phyloP scores from a whole-genome alignment of 2,797 vertebrate genomes.

The Clarias platycephalus region DNA sequence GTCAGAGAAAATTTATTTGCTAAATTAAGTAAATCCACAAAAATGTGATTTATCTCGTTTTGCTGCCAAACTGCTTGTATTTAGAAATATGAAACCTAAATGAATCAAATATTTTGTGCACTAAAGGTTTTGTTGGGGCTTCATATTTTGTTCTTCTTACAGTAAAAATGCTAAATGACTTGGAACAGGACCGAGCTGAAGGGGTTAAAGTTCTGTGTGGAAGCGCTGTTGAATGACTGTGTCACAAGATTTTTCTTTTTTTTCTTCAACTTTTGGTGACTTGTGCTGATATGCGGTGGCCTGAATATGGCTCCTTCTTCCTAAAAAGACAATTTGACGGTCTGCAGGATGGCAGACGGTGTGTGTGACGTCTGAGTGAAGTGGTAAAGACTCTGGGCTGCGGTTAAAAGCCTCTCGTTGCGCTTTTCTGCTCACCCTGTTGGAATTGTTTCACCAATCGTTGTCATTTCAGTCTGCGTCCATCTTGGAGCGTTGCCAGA shows the following conservation, averaged over 20 bases:
- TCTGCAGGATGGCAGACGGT: slow-evolving; percentile 28
- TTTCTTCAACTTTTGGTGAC: background rate
- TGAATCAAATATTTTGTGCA: background rate
- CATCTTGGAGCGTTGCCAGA: slow-evolving; percentile 20
- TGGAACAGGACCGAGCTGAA: background rate
- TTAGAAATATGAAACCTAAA: background rate
- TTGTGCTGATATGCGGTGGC: slow-evolving; percentile 21
- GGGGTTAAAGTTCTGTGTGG: background rate
- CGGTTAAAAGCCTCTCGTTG: slow-evolving; percentile 39
- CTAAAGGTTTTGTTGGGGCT: background rate
- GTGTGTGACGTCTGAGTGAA: slow-evolving; percentile 40
- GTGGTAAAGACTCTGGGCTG: slow-evolving; percentile 33
- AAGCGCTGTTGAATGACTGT: background rate
- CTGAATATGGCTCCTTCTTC: slow-evolving; percentile 65
- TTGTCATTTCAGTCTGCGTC: slow-evolving; percentile 32
- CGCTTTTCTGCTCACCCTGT: slow-evolving; percentile 30
- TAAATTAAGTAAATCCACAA: too few species aligned
- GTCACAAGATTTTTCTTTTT: background rate
- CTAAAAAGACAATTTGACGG: slow-evolving; percentile 72
- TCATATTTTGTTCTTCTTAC: background rate
- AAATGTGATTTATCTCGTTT: too few species aligned
- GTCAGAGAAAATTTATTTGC: too few species aligned
- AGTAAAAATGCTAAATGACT: background rate
- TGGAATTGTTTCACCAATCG: slow-evolving; percentile 34
- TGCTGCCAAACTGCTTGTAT: too few species aligned